These are phyloP conservation scores for Periophthalmus modestus DNA, from an alignment of 2,113 vertebrate species.

Conservation along the genomic window DNA sequence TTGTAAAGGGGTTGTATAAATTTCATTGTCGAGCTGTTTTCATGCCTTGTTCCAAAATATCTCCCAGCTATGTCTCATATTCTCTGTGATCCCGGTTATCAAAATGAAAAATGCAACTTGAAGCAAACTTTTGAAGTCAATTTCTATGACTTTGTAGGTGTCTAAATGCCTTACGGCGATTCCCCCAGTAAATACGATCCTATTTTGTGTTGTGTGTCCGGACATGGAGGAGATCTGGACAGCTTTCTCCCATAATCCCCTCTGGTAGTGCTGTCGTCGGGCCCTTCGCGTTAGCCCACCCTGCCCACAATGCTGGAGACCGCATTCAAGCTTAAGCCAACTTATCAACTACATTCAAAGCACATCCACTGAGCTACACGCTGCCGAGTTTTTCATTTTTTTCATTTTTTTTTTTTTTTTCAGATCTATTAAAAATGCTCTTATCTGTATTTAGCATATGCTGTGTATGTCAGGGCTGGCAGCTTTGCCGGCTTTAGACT, in stretches of 20 bases:
- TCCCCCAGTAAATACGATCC: slow-evolving; percentile 56
- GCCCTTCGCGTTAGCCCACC: slow-evolving; percentile 79
- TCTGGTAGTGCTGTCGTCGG: slow-evolving; percentile 76
- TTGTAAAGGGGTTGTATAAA: no score
- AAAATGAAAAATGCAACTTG: background rate
- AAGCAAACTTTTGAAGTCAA: slow-evolving; percentile 1
- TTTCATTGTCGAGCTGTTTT: background rate
- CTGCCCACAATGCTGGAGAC: slow-evolving; percentile 76
- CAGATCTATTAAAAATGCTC: slow-evolving; percentile 82
- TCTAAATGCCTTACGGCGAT: slow-evolving; percentile 58
- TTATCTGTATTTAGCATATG: slow-evolving; percentile 86
- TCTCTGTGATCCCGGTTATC: background rate
- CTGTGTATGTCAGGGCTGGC: slow-evolving; percentile 77
- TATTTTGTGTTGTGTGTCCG: slow-evolving; percentile 57
- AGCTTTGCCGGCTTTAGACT: slow-evolving; percentile 81
- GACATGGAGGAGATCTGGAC: slow-evolving; percentile 78
- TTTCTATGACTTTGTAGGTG: slow-evolving; percentile 57
- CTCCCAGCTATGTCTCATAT: background rate
- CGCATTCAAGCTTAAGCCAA: slow-evolving; percentile 82
- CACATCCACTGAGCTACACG: slow-evolving; percentile 78
- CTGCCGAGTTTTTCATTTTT: slow-evolving; percentile 59
- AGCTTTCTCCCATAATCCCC: slow-evolving; percentile 81
- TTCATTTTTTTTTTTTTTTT: slow-evolving; percentile 47
- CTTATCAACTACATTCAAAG: slow-evolving; percentile 83
- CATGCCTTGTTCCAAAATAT: background rate